Evolutionary conservation across 1,140 invertebrate species (phyloP).

Genomic region (Drosophila subpulchrella): DNA sequence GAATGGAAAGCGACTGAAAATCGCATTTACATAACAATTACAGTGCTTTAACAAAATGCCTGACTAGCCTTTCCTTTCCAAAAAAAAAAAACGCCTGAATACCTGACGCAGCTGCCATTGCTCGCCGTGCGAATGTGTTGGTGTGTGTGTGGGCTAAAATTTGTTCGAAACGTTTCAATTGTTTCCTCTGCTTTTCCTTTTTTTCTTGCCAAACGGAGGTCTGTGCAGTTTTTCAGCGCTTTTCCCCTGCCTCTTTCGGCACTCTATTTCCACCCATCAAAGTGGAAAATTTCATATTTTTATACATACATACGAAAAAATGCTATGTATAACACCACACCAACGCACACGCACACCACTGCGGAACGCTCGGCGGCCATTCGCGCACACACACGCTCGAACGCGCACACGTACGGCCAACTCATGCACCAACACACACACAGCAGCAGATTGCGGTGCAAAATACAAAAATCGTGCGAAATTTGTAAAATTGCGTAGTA

Average conservation of each 20-base stretch:
- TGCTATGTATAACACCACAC: slow-evolving; percentile 83
- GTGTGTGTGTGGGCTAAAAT: slow-evolving; percentile 45
- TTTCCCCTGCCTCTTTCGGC: slow-evolving; percentile 25
- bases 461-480: slow-evolving; percentile 81
- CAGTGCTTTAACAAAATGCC: slow-evolving; percentile 63
- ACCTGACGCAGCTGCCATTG: slow-evolving; percentile 73
- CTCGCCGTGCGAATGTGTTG: slow-evolving; percentile 39
- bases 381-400: slow-evolving; percentile 56
- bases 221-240: slow-evolving; percentile 24
- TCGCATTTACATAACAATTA: slow-evolving; percentile 79
- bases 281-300: slow-evolving; percentile 82
- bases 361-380: slow-evolving; percentile 56
- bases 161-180: slow-evolving; percentile 15
- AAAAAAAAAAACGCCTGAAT: slow-evolving; percentile 51
- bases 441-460: slow-evolving; percentile 74
- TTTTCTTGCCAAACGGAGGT: slow-evolving; percentile 4
- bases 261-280: slow-evolving; percentile 35
- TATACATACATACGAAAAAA: slow-evolving; percentile 83
- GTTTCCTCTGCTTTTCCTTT: slow-evolving; percentile 14
- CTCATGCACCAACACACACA: slow-evolving; percentile 50
- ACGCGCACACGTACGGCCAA: slow-evolving; percentile 35
- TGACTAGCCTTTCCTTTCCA: slow-evolving; percentile 46
- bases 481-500: slow-evolving; percentile 78
- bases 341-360: slow-evolving; percentile 52
- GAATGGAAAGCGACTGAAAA: slow-evolving; percentile 53